Conservation (phyloP, 2,113 vertebrate genomes). For the human region GRCh38 chr12:89949501-89950000, state of each 20-base stretch:
- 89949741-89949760: conserved; percentile 71
- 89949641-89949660: conserved; percentile 63
- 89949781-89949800: conserved; percentile 62
- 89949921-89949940: conserved; percentile 50
- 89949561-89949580: neutral
- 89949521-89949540: neutral
- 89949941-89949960: conserved; percentile 48
- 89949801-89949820: conserved; percentile 75
- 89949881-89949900: conserved; percentile 76
- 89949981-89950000: conserved; percentile 67
- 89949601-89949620: conserved; percentile 66
- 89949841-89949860: conserved; percentile 62
- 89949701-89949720: conserved; percentile 68
- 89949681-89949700: conserved; percentile 80
- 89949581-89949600: neutral
- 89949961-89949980: neutral
- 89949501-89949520: neutral
- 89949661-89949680: conserved; percentile 76
- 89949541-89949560: neutral
- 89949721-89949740: conserved; percentile 76
- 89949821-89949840: conserved; percentile 58
- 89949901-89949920: neutral
- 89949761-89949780: conserved; percentile 76
- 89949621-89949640: conserved; percentile 64
- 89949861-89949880: conserved; percentile 56